Conservation (phyloP, 1,140 invertebrate species). For the Bombus turneri region DNA sequence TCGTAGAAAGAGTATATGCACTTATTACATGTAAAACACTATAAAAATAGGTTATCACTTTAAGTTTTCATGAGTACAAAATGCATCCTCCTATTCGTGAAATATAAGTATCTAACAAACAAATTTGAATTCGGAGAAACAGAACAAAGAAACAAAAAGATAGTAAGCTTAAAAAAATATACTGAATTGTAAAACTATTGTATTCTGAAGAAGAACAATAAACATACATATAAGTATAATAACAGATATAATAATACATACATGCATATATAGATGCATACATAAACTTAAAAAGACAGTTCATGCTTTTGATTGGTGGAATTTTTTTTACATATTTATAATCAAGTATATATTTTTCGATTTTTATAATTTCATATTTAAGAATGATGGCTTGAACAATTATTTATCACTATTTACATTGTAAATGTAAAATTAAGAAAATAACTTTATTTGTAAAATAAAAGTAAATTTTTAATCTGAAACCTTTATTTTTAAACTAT, state of each 20-base stretch:
- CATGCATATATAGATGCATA: too few species aligned
- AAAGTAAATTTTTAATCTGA: background rate
- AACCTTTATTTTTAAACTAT: background rate
- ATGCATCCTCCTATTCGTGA: background rate
- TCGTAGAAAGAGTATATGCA: background rate
- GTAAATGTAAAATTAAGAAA: background rate
- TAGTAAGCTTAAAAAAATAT: background rate
- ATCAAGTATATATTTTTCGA: background rate
- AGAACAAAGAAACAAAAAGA: background rate
- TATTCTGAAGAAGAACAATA: background rate
- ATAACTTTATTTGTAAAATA: background rate
- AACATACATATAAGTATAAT: background rate
- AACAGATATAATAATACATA: background rate
- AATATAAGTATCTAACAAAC: background rate
- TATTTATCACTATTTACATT: too few species aligned
- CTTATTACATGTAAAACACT: background rate
- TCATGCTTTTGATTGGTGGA: background rate
- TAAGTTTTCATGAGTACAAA: background rate
- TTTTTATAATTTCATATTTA: background rate
- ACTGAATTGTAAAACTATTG: too few species aligned
- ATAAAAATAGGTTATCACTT: background rate
- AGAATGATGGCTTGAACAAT: background rate
- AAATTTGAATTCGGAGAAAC: background rate
- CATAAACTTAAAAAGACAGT: background rate
- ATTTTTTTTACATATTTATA: background rate